phyloP scores from a whole-genome alignment of 2,797 vertebrate genomes.

The Rhabdophis nuchalis region DNA sequence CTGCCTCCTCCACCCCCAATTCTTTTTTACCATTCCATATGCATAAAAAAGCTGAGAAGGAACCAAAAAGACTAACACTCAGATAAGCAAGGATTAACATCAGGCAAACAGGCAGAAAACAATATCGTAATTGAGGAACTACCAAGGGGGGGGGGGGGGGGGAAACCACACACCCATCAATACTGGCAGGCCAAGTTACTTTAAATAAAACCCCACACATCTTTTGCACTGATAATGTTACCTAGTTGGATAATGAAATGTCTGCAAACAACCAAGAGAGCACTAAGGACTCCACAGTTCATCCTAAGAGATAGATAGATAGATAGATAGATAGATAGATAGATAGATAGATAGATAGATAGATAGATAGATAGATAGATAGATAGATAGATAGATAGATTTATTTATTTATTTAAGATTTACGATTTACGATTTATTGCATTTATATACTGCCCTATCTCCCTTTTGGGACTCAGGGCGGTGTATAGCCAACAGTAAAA shows the following conservation, averaged over 20 bases:
- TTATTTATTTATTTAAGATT: no score
- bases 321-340: no score
- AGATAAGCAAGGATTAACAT: not conserved
- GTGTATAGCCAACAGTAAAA: no score
- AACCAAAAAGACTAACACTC: not conserved
- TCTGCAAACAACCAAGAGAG: not conserved
- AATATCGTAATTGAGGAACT: not conserved
- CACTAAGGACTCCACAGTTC: not conserved
- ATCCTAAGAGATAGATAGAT: no score
- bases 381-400: no score
- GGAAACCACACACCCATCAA: not conserved
- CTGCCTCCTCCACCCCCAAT: not conserved
- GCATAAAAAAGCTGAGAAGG: not conserved
- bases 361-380: not conserved
- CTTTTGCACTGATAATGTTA: not conserved
- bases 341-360: no score
- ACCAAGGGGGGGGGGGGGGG: not conserved
- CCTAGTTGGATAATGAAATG: not conserved
- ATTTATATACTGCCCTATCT: no score
- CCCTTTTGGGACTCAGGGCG: no score
- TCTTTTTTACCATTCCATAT: not conserved
- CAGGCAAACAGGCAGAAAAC: not conserved
- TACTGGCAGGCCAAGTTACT: not conserved
- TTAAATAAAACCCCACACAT: not conserved
- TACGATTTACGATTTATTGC: no score